Evolutionary conservation across 2,888 invertebrate genomes (phyloP).

Genomic region (Mythimna lalbum): DNA sequence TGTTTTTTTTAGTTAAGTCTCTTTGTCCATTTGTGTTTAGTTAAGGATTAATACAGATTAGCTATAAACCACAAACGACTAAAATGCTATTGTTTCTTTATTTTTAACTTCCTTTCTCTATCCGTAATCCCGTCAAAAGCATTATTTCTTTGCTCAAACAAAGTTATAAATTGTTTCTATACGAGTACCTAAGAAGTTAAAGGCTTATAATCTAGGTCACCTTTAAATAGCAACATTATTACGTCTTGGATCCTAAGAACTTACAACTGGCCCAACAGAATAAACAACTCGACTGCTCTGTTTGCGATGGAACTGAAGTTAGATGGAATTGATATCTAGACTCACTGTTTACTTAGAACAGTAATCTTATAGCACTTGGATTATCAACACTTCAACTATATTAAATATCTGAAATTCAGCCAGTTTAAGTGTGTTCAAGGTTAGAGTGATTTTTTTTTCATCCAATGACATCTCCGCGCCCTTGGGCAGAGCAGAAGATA

Average conservation of each 20-base stretch:
- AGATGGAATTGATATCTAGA: constrained; percentile 40
- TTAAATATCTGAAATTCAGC: constrained; percentile 7
- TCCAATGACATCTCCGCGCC: no score
- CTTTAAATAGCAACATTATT: constrained; percentile 15
- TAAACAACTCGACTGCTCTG: constrained; percentile 32
- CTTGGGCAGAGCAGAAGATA: no score
- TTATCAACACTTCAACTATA: constrained; percentile 18
- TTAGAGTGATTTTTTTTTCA: no score
- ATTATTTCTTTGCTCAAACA: constrained; percentile 14
- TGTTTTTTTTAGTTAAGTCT: constrained; percentile 30
- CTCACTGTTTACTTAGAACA: constrained; percentile 18
- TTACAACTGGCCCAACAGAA: constrained; percentile 13
- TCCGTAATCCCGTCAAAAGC: not conserved
- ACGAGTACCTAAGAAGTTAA: not conserved
- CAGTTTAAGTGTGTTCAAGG: no score
- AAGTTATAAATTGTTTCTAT: constrained; percentile 8
- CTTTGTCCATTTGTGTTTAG: constrained; percentile 37
- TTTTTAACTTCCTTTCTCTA: not conserved
- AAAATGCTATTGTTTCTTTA: not conserved
- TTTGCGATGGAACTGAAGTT: constrained; percentile 33
- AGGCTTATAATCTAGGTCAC: constrained; percentile 4
- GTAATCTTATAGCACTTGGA: constrained; percentile 35
- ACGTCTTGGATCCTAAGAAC: constrained; percentile 2
- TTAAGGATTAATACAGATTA: not conserved
- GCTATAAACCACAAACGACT: no score